Percentiles rank a stretch among this genome's conserved stretches.
phyloP scores from a whole-genome alignment of 2,888 invertebrate species.

The Tortrix viridana region DNA sequence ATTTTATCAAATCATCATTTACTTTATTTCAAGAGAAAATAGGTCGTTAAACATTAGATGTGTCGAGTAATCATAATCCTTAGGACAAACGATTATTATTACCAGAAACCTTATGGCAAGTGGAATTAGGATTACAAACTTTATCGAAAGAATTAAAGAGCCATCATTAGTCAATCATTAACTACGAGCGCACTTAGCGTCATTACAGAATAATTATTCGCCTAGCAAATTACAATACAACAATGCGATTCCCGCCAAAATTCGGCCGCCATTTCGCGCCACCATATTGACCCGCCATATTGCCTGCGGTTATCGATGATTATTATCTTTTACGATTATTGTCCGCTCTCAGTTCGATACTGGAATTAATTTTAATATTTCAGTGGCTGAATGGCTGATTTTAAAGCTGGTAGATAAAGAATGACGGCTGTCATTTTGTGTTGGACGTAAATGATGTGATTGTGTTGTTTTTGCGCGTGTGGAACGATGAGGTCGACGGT shows the following conservation, averaged over 20 bases:
- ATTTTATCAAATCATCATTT: too few species aligned
- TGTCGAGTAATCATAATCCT: too few species aligned
- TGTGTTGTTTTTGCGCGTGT: slow-evolving; percentile 3
- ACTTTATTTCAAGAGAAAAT: too few species aligned
- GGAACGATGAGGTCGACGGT: background rate
- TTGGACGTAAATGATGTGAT: too few species aligned
- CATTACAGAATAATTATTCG: background rate
- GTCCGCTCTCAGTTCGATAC: slow-evolving; percentile 42
- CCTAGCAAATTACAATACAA: slow-evolving; percentile 1
- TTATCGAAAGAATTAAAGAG: too few species aligned
- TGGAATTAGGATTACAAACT: too few species aligned
- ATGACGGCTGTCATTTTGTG: background rate
- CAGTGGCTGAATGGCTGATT: slow-evolving; percentile 37
- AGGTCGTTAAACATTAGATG: too few species aligned
- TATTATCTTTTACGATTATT: slow-evolving; percentile 55
- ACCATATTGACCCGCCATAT: slow-evolving; percentile 43
- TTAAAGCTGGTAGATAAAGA: slow-evolving; percentile 41
- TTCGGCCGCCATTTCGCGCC: slow-evolving; percentile 13
- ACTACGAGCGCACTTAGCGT: background rate
- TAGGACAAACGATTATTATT: too few species aligned
- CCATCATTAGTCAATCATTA: too few species aligned
- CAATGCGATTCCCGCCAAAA: slow-evolving; percentile 11
- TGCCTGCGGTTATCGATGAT: slow-evolving; percentile 45
- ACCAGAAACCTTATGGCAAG: too few species aligned
- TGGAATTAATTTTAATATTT: slow-evolving; percentile 47